Evolutionary conservation across 2,888 invertebrate species (phyloP).

Genomic region (Drosophila anomelani): DNA sequence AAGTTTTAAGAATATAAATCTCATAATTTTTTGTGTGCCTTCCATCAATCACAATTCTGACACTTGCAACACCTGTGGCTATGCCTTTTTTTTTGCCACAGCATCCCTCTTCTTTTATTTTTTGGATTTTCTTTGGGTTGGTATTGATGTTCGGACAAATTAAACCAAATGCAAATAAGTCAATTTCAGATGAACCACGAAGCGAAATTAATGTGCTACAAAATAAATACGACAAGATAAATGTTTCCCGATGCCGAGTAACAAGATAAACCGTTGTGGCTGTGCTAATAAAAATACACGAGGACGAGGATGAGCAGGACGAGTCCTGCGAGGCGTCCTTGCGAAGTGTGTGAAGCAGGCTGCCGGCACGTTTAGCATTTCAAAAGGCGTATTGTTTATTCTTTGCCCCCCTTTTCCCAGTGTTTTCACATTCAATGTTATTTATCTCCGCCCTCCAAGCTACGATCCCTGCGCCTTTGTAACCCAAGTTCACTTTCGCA

Average conservation of each 20-base stretch:
- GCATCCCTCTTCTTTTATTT: neutral
- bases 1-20: conserved; percentile 51
- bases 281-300: conserved; percentile 72
- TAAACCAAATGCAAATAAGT: conserved; percentile 77
- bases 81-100: conserved; percentile 5
- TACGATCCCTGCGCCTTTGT: conserved; percentile 55
- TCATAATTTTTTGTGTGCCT: conserved; percentile 50
- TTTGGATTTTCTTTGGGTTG: neutral
- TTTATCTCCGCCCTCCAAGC: conserved; percentile 54
- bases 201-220: conserved; percentile 73
- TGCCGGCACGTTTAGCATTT: conserved; percentile 73
- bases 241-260: conserved; percentile 64
- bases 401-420: conserved; percentile 30
- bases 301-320: conserved; percentile 28
- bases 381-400: conserved; percentile 75
- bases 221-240: conserved; percentile 79
- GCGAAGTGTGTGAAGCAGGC: conserved; percentile 61
- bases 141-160: conserved; percentile 65
- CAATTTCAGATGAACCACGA: conserved; percentile 71
- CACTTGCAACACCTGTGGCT: conserved; percentile 68
- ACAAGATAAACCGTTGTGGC: conserved; percentile 60
- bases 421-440: conserved; percentile 70
- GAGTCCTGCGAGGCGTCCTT: conserved; percentile 55
- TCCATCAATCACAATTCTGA: conserved; percentile 69
- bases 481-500: conserved; percentile 70